Conservation (phyloP, 1,140 invertebrate genomes). For the Grapholita molesta region DNA sequence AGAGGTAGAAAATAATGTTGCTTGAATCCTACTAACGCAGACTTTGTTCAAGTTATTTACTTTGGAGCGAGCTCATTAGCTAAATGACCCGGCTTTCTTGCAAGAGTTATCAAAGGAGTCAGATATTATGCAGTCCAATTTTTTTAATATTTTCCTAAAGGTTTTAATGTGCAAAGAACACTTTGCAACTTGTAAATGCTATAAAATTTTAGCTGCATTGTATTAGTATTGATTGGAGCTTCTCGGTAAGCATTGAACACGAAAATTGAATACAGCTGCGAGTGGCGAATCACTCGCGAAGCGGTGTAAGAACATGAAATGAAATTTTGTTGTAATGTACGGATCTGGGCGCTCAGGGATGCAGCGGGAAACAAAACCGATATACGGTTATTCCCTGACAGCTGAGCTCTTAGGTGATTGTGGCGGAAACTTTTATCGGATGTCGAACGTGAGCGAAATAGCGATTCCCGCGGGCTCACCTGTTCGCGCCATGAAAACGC, state of each 20-base stretch:
- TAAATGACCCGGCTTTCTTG: conserved; percentile 65
- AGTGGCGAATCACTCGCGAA: conserved; percentile 5
- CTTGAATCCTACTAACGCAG: conserved; percentile 52
- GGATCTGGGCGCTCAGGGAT: conserved; percentile 42
- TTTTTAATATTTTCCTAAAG: not conserved
- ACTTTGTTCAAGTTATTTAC: conserved; percentile 66
- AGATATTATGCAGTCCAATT: not conserved
- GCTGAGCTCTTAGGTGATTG: conserved; percentile 79
- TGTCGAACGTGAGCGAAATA: conserved; percentile 75
- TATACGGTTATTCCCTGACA: conserved; percentile 76
- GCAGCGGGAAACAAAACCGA: conserved; percentile 71
- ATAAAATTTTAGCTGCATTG: not conserved
- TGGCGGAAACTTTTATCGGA: conserved; percentile 78
- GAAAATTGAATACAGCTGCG: conserved; percentile 15
- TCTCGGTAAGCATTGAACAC: not conserved
- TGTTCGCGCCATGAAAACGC: conserved; percentile 36
- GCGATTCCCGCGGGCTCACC: conserved; percentile 69
- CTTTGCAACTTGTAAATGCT: conserved; percentile 18
- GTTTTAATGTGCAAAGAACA: conserved; percentile 13
- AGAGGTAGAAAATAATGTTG: conserved; percentile 44
- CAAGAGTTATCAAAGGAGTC: conserved; percentile 48
- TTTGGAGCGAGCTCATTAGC: conserved; percentile 65
- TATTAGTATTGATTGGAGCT: conserved; percentile 12
- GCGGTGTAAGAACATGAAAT: conserved; percentile 2
- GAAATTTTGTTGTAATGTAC: conserved; percentile 21